These are phyloP conservation scores for Speoplatyrhinus poulsoni DNA, from an alignment of 2,113 vertebrate species.

Conservation along the genomic window DNA sequence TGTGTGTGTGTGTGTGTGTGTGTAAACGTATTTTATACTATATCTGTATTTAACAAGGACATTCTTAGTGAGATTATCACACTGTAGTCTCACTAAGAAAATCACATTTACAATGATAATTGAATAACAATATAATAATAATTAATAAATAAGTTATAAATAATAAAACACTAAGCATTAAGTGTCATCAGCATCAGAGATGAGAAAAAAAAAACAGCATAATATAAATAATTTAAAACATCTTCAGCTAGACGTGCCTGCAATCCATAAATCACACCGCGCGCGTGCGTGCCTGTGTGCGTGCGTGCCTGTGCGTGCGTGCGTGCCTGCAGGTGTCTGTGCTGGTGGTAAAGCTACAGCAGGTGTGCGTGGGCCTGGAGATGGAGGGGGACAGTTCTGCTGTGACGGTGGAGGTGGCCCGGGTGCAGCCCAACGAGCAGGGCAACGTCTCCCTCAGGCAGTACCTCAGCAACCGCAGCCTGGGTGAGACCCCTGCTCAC, in stretches of 20 bases:
- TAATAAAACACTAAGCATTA: no score
- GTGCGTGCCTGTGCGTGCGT: not conserved
- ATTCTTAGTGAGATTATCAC: no score
- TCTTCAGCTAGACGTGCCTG: no score
- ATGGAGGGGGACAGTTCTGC: conserved; percentile 87
- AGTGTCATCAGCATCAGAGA: no score
- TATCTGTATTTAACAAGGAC: no score
- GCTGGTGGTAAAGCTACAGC: conserved; percentile 90
- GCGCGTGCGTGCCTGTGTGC: not conserved
- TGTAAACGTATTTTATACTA: no score
- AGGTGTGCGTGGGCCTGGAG: conserved; percentile 87
- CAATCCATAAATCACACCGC: not conserved
- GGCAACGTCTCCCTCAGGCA: conserved; percentile 92
- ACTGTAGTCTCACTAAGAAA: no score
- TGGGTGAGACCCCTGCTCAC: conserved; percentile 77
- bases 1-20: not conserved
- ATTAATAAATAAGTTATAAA: no score
- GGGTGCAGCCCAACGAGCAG: conserved; percentile 84
- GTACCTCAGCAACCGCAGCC: conserved; percentile 90
- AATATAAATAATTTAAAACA: no score
- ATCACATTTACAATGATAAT: no score
- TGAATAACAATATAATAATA: no score
- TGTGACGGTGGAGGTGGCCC: conserved; percentile 87
- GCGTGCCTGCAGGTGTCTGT: conserved; percentile 86
- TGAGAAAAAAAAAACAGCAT: no score